These are phyloP conservation scores for Sus cebifrons DNA, from an alignment of 2,797 vertebrate species.

Conservation along the genomic window DNA sequence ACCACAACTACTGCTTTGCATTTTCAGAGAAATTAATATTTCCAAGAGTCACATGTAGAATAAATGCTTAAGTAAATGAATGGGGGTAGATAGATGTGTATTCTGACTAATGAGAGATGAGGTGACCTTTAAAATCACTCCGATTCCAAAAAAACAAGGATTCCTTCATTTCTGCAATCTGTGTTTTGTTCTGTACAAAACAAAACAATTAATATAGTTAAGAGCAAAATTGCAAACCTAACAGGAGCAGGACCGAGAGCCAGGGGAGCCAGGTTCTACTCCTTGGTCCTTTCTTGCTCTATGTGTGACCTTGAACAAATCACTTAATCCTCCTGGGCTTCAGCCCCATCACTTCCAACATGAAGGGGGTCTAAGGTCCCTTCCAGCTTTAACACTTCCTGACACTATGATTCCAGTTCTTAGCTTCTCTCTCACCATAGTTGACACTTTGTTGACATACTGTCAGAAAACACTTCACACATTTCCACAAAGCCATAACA, in stretches of 20 bases:
- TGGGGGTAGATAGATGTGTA: neutral
- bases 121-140: slow-evolving; percentile 70
- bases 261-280: slow-evolving; percentile 40
- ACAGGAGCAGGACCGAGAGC: neutral
- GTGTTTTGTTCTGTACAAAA: slow-evolving; percentile 55
- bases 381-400: slow-evolving; percentile 75
- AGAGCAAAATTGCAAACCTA: slow-evolving; percentile 55
- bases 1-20: slow-evolving; percentile 29
- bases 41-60: slow-evolving; percentile 1
- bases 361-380: slow-evolving; percentile 71
- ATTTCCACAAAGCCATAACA: slow-evolving; percentile 67
- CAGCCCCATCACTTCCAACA: slow-evolving; percentile 66
- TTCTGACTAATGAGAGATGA: slow-evolving; percentile 30
- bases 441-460: slow-evolving; percentile 79
- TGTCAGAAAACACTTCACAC: slow-evolving; percentile 79
- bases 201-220: slow-evolving; percentile 66
- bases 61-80: slow-evolving; percentile 68
- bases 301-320: slow-evolving; percentile 81
- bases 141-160: slow-evolving; percentile 47
- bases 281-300: neutral
- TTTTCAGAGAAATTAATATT: slow-evolving; percentile 13
- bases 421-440: slow-evolving; percentile 67
- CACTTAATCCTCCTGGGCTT: slow-evolving; percentile 65
- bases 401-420: slow-evolving; percentile 79
- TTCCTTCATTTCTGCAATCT: slow-evolving; percentile 35